Base-by-base conservation (phyloP, 2,888 invertebrate species). In the Cecidostiba fungosa region DNA sequence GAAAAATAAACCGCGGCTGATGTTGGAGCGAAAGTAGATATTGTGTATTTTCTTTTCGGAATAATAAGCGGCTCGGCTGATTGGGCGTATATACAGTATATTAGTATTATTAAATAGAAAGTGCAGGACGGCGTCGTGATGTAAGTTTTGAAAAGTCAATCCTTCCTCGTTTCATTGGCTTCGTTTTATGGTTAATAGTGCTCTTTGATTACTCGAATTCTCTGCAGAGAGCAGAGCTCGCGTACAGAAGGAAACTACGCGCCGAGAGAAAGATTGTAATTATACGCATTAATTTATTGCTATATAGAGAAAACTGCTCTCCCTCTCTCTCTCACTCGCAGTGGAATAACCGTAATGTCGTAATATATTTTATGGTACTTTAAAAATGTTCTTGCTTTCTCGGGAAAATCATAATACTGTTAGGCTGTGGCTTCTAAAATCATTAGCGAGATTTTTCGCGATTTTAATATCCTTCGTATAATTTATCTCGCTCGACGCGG, bases 331-430 rank as follows among this genome's bases (percentile, higher is more conserved):
- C 39, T 39, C 39, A 8, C 39, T 10, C 43, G 29, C 36, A 77
- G 43, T 59, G 8, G 6, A 23, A 59, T 59, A 72, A 72, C 47
- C 62, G 76, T 76, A 84, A 84, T 84, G 84, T 69, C 59, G 69
- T 76, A 84, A 84, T 80, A 59, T 59, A 80, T 84, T 84, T 84
- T 76, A 84, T 74, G 39, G 54, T 76, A 62, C 69, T 76, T 84
- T 50, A 69, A 84, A 84, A 79, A 74, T 72, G 36, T 84, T 66
- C 16, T 69, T 80, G 29, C 74, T 84, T 84, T 77, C 83, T 84
- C 72, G 32, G 59, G 73, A 47, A 83, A 84, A 84, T 84, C 50
- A 73, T 77, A 83, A 77, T 83, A 77, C 77, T 74, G 81, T 82
- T 82, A 82, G 29, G 62, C 19, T 70, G 70, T 72, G 70, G 43